A percentile compares a stretch with the other conserved stretches of the same genome.
phyloP scores from a whole-genome alignment of 2,888 invertebrate species.

The Trichogramma dendrolimi region DNA sequence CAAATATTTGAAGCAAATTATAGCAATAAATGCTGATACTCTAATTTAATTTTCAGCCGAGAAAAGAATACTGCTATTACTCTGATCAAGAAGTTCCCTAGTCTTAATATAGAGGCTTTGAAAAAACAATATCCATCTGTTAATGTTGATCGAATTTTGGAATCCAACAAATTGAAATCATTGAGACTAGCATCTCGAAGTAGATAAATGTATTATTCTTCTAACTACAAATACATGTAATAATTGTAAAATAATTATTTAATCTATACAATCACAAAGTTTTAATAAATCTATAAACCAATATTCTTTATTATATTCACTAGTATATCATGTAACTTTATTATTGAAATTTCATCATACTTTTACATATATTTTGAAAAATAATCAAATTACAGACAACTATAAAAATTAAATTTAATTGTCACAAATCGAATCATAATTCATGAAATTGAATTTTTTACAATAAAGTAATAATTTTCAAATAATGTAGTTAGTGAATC shows the following conservation, averaged over 20 bases:
- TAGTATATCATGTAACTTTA: too few relatives aligned
- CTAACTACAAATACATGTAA: conserved; percentile 9
- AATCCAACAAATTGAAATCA: conserved; percentile 42
- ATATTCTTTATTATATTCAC: too few relatives aligned
- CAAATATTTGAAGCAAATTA: background rate
- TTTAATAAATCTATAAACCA: background rate
- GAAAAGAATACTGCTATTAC: conserved; percentile 39
- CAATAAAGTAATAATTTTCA: background rate
- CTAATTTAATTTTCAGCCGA: conserved; percentile 40
- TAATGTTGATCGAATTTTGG: conserved; percentile 65
- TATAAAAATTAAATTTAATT: too few relatives aligned
- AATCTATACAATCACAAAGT: background rate
- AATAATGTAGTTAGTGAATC: background rate
- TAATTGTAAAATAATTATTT: conserved; percentile 4
- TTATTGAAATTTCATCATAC: too few relatives aligned
- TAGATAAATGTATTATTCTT: conserved; percentile 2
- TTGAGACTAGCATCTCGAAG: conserved; percentile 15
- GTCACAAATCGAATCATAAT: too few relatives aligned
- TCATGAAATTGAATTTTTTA: background rate
- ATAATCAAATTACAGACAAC: too few relatives aligned
- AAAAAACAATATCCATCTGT: conserved; percentile 72
- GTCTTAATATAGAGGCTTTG: conserved; percentile 68
- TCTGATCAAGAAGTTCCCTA: conserved; percentile 68
- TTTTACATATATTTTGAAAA: too few relatives aligned
- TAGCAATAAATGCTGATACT: background rate